These are phyloP conservation scores for Xenopus laevis DNA, from an alignment of 2,113 vertebrate genomes.

Conservation along the genomic window DNA sequence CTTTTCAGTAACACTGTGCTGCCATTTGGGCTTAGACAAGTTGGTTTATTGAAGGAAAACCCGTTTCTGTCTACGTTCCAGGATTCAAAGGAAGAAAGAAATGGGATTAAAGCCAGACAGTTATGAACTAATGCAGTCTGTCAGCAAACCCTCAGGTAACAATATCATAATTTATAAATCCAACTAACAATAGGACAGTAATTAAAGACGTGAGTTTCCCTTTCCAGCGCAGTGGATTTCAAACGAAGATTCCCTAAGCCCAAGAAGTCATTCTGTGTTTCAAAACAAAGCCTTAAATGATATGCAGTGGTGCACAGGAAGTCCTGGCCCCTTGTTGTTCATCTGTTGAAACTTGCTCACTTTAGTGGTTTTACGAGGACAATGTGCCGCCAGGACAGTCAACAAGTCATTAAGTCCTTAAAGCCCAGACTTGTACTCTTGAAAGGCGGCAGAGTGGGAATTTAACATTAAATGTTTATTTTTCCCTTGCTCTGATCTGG, in stretches of 20 bases:
- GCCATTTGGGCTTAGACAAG: constrained; percentile 63
- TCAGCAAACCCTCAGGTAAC: constrained; percentile 69
- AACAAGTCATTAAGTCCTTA: constrained; percentile 29
- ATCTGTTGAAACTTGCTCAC: constrained; percentile 52
- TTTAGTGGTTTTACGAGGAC: constrained; percentile 21
- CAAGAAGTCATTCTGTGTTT: constrained; percentile 35
- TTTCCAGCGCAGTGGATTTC: constrained; percentile 46
- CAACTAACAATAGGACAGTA: constrained; percentile 61
- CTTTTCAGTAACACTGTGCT: constrained; percentile 45
- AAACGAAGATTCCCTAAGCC: constrained; percentile 49
- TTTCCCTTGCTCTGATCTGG: constrained; percentile 3
- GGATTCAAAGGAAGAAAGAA: constrained; percentile 55
- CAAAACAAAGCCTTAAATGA: constrained; percentile 46
- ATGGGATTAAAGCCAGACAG: constrained; percentile 60
- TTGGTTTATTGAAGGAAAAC: constrained; percentile 59
- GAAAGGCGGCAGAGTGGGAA: not conserved
- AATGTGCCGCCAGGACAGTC: constrained; percentile 12
- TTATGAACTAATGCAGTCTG: constrained; percentile 60
- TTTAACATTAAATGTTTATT: not conserved
- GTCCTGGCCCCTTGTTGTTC: constrained; percentile 39
- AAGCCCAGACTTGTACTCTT: constrained; percentile 28
- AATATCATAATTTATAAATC: constrained; percentile 67
- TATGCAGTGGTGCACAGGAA: not conserved
- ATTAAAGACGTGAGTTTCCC: constrained; percentile 56
- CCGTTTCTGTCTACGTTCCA: constrained; percentile 65